Base-by-base conservation (phyloP, 2,888 invertebrate genomes). In the Oscheius onirici region DNA sequence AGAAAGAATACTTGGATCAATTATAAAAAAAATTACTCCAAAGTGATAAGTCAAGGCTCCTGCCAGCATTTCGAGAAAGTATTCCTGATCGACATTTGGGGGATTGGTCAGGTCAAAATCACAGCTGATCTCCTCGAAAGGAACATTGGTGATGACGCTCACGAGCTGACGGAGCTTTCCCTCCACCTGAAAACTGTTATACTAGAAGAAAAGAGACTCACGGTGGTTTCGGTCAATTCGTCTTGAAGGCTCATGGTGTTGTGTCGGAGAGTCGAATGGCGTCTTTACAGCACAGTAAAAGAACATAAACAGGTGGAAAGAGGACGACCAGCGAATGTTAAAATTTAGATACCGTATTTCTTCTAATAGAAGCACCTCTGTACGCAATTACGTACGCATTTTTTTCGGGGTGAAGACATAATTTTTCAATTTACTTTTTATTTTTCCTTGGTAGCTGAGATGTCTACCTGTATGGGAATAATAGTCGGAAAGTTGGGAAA, bases 51-150 rank as follows among this genome's bases (percentile, higher is more conserved):
- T 68, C 17, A 68, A 17, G 0, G 68, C 68, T 26, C 57, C 68
- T 24, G 68, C 57, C 57, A 68, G 55, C 68, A 57, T 68, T n/a
- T 68, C 68, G n/a, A 51, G 17, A 41, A 68, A 55, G 46, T 68
- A 68, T 20, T 68, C 68, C 26, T 15, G 22, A 17, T 68, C 68
- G 26, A 20, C 28, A 22, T 68, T 68, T 17, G 43, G 11, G 20
- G 40, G 55, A 17, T 22, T 26, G 28, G 28, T 11, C 20, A 55
- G 26, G 22, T 44, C 41, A 28, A 68, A 55, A 20, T 26, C 28
- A 17, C 40, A 20, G n/a, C 41, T 46, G n/a, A 68, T 68, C 5
- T 57, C 57, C n/a, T 68, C 55, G 49, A 68, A 68, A 17, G 55
- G 34, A 22, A 26, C 13, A 11, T 24, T 22, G n/a, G 57, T 68